These are phyloP conservation scores for Battus philenor DNA, from an alignment of 1,140 invertebrate species.

Conservation along the genomic window DNA sequence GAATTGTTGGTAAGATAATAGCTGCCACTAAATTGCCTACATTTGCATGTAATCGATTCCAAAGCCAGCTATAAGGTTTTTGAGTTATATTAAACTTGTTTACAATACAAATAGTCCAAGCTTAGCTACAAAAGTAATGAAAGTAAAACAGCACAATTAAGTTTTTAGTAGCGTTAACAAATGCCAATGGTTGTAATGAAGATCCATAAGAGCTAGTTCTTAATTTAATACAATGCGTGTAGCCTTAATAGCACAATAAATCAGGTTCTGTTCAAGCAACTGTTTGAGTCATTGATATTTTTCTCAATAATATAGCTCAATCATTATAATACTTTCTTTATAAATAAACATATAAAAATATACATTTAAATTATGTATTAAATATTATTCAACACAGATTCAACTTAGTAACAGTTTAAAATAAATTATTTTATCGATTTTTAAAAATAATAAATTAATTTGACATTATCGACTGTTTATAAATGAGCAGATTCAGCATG, in stretches of 20 bases:
- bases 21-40: neutral
- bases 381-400: slow-evolving; percentile 63
- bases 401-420: slow-evolving; percentile 57
- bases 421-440: slow-evolving; percentile 50
- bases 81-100: too few species aligned
- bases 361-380: slow-evolving; percentile 63
- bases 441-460: slow-evolving; percentile 37
- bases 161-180: too few species aligned
- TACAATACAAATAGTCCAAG: too few species aligned
- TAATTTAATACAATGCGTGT: neutral
- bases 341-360: slow-evolving; percentile 71
- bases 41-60: neutral
- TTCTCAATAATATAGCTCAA: slow-evolving; percentile 29
- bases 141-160: too few species aligned
- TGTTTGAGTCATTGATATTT: slow-evolving; percentile 24
- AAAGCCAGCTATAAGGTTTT: slow-evolving; percentile 1
- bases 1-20: neutral
- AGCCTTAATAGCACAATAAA: neutral
- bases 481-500: slow-evolving; percentile 27
- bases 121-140: too few species aligned
- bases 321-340: slow-evolving; percentile 56
- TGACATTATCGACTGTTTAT: slow-evolving; percentile 30
- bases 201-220: too few species aligned
- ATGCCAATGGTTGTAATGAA: too few species aligned
- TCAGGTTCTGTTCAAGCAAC: slow-evolving; percentile 3